Evolutionary conservation across 2,113 vertebrate genomes (phyloP), one percentile per base, ranked within the genome.

Genomic region (Sigmodon hispidus): DNA sequence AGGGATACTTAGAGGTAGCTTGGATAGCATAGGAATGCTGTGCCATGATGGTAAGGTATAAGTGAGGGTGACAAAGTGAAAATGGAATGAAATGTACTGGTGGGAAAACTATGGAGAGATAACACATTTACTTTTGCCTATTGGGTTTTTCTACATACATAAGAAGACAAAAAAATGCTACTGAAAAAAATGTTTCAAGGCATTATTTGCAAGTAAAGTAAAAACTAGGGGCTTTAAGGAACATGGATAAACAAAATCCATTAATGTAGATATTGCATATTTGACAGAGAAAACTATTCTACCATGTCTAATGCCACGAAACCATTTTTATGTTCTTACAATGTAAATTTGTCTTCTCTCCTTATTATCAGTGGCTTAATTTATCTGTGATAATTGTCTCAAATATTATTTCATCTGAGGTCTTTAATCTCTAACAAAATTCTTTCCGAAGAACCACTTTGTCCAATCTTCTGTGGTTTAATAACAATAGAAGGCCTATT

Each of bases 141-240:
- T n/a, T 79, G 43, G 40, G 8, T 3, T 67, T 97, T 94, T 86
- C 36, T 81, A 76, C 29, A 89, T 90, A 17, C 52, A 22, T 61
- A 65, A 65, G 73, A 90, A 21, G 16, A 96, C 75, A 76, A 89
- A 93, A 89, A 36, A 80, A 16, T 95, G 29, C 24, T 84, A 76
- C 16, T n/a, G 85, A 9, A 21, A 36, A 87, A 90, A 65, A 17
- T 63, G 24, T 93, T 93, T 94, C 87, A 85, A 87, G 88, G 40
- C 93, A 86, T 70, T 52, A 94, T 94, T 92, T 92, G 31, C 80
- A 95, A 92, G 61, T 95, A 48, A 93, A 90, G 36, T 92, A 81
- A 73, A 83, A n/a, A 70, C 70, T 72, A 48, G 55, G 50, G 29
- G 61, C 59, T 22, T 89, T 95, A 92, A 77, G 79, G 79, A 93